Evolutionary conservation across 2,113 vertebrate species (phyloP).

Genomic region (Formicarius rufipectus): DNA sequence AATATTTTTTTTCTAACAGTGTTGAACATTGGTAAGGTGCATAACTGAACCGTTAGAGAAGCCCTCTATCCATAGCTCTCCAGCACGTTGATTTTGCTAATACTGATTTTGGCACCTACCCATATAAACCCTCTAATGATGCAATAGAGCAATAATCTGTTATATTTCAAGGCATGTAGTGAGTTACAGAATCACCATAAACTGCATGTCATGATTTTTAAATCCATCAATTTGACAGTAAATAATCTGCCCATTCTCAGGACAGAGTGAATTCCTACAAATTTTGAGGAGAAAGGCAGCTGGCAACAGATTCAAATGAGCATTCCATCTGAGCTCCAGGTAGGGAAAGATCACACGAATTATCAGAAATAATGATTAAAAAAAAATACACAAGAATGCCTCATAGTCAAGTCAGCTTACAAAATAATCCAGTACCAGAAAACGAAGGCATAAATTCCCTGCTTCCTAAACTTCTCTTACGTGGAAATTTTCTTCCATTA

Average conservation of each 20-base stretch:
- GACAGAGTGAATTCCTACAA: background rate
- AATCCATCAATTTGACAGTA: background rate
- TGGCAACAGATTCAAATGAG: background rate
- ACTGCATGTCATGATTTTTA: rapidly evolving
- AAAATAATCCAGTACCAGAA: background rate
- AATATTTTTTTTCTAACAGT: background rate
- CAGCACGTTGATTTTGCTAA: background rate
- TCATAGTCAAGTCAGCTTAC: background rate
- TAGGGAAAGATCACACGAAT: background rate
- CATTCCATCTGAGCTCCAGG: background rate
- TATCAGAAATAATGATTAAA: background rate
- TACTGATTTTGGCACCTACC: background rate
- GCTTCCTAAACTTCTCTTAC: background rate
- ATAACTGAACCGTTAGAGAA: background rate
- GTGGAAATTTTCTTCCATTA: background rate
- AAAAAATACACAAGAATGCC: background rate
- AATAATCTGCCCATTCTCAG: background rate
- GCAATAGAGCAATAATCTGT: background rate
- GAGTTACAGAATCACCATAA: background rate
- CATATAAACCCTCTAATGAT: background rate
- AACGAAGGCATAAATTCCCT: background rate
- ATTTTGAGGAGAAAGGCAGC: background rate
- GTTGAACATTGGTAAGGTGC: background rate
- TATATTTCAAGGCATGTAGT: background rate
- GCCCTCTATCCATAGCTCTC: background rate